Base-by-base conservation (phyloP, 1,140 invertebrate species). In the Drosophila parabipectinata region DNA sequence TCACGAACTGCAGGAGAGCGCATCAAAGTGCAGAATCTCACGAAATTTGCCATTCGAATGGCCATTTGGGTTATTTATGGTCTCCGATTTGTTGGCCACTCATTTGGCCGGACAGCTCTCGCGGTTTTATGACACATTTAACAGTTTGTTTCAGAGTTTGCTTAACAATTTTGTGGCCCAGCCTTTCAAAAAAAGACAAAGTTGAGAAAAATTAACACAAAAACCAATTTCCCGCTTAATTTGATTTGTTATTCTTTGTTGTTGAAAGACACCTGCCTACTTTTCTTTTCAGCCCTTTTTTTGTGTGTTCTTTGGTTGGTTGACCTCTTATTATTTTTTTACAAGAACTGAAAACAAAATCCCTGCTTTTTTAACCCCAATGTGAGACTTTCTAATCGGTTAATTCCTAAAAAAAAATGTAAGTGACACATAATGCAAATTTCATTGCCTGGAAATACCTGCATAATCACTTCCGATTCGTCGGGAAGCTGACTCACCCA, bases 21-120 rank as follows among this genome's bases (percentile, higher is more conserved):
- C 82, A 85, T 85, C 82, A 82, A 87, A 82, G 84, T 78, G 69
- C 74, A 87, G 84, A 87, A 85, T 85, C 82, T 85, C 82, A 85
- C 82, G 82, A 87, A 85, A 82, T 85, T 85, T 79, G 71, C 82
- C 82, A 85, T 82, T 87, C 82, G 66, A 82, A 59, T 66, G 83
- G 84, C 58, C 74, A 85, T 85, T 85, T 76, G 78, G 82, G 78
- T 85, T 85, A 85, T 85, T 85, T 85, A 85, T 85, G 82, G 73
- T 52, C 53, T 45, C 39, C 81, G 82, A 87, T 87, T 87, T 87
- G 82, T 78, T 85, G 78, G 64, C 78, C 52, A 78, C 82, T 87
- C 66, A 82, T 76, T 85, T 87, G 72, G 56, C 64, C 60, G 72
- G 64, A 54, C 59, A 80, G 63, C 60, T 60, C 45, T 64, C 78